Conservation (phyloP, 2,888 invertebrate species). For the Xanthia togata region DNA sequence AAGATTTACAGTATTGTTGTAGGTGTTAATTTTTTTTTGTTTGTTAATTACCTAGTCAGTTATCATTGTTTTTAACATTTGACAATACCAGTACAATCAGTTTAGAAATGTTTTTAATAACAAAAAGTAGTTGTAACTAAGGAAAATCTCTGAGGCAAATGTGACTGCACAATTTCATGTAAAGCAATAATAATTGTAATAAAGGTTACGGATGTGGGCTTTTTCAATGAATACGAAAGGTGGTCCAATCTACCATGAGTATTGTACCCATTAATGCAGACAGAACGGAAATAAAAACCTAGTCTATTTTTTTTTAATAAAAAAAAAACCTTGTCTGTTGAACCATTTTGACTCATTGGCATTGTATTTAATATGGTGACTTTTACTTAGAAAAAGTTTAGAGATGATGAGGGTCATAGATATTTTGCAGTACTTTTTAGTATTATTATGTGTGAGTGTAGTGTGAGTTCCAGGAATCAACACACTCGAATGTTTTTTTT, state of each 20-base stretch:
- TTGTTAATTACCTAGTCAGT: conserved; percentile 15
- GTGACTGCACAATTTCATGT: not conserved
- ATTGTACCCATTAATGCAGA: not conserved
- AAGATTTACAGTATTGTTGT: not conserved
- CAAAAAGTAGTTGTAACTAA: not conserved
- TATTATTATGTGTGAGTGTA: no score
- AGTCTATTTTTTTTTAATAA: no score
- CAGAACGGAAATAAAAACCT: not conserved
- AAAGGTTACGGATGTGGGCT: not conserved
- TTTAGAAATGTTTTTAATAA: not conserved
- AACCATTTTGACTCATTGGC: not conserved
- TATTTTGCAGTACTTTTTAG: not conserved
- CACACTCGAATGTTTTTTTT: no score
- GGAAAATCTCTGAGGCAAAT: no score
- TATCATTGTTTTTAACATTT: conserved; percentile 39
- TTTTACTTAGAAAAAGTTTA: conserved; percentile 8
- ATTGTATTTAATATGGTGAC: not conserved
- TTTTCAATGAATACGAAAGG: not conserved
- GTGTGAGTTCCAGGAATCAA: no score
- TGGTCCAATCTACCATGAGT: not conserved
- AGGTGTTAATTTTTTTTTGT: not conserved
- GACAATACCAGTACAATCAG: conserved; percentile 16
- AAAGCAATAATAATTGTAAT: not conserved
- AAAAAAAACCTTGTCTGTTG: not conserved
- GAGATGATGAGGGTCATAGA: not conserved